Evolutionary conservation across 1,140 invertebrate genomes (phyloP).

Genomic region (Macrobrachium nipponense): DNA sequence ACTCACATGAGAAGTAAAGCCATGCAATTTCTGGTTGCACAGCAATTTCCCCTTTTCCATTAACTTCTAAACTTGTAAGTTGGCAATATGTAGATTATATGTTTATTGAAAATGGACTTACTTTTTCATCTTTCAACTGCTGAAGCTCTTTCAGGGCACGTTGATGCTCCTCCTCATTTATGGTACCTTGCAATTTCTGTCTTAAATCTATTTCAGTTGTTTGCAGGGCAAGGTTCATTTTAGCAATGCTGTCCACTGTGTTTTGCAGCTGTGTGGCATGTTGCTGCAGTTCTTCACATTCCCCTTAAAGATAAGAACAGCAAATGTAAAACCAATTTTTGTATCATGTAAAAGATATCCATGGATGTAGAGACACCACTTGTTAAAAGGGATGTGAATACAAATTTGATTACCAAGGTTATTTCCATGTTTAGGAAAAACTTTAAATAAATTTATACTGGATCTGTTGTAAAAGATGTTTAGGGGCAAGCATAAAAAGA

Average conservation of each 20-base stretch:
- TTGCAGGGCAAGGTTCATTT: slow-evolving; percentile 44
- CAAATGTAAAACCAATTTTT: not conserved
- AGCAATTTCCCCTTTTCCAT: too few species aligned
- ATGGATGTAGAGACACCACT: not conserved
- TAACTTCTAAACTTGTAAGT: too few species aligned
- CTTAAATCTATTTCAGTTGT: slow-evolving; percentile 36
- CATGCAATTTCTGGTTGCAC: too few species aligned
- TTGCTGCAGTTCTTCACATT: slow-evolving; percentile 36
- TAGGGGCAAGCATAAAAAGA: too few species aligned
- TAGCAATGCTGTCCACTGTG: slow-evolving; percentile 9
- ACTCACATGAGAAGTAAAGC: too few species aligned
- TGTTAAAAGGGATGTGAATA: not conserved
- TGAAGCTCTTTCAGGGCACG: not conserved
- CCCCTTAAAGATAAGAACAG: slow-evolving; percentile 18
- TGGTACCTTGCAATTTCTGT: slow-evolving; percentile 19
- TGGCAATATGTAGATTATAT: not conserved
- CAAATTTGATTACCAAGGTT: not conserved
- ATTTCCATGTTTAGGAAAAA: not conserved
- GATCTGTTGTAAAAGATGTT: too few species aligned
- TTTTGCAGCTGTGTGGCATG: slow-evolving; percentile 29
- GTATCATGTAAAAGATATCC: not conserved
- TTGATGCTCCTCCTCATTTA: slow-evolving; percentile 30
- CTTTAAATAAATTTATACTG: not conserved
- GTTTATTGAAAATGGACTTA: not conserved
- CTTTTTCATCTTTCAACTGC: slow-evolving; percentile 39